Base-by-base conservation (phyloP, 2,797 vertebrate species). In the Artibeus lituratus region DNA sequence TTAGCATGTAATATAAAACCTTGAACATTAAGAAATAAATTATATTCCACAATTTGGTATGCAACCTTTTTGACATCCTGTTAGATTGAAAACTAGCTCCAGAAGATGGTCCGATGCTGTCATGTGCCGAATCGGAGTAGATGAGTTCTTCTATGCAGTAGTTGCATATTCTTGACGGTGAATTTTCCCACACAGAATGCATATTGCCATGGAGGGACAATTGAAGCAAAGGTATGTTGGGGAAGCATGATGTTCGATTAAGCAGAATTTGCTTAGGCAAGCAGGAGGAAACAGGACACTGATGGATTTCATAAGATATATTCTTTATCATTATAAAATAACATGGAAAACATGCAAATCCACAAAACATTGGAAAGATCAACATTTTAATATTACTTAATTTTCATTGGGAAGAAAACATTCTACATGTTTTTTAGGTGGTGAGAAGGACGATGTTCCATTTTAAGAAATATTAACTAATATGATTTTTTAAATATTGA, bases 1-100 rank as follows among this genome's bases (percentile, higher is more conserved):
- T 86, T 76, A 57, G 18, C 67, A 49, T 74, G 32, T 18, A n/a
- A 42, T 49, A 19, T n/a, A 21, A 87, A 90, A 76, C 35, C 7
- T 18, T 19, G 77, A 93, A 69, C 44, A 49, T 42, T n/a, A n/a
- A 86, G 44, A 85, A 89, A 89, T 74, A 62, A 95, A 32, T n/a
- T 35, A 1, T 62, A 87, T 44, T 85, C 5, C 29, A 49, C 55
- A 85, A 49, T 24, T 47, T 72, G 47, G 14, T 29, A 44, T 18
- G 39, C 21, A 5, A 0, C 47, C 37, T 22, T 83, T n/a, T 22
- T 49, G 73, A 44, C 37, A 67, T 15, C 51, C 7, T 18, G 0
- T n/a, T 77, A 53, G 22, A 35, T 10, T 72, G 10, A 37, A 69
- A 76, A 7, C 9, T 12, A 62, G 24, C 24, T 18, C n/a, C 18